Conservation (phyloP, 1,140 invertebrate species). For the Varroa destructor region DNA sequence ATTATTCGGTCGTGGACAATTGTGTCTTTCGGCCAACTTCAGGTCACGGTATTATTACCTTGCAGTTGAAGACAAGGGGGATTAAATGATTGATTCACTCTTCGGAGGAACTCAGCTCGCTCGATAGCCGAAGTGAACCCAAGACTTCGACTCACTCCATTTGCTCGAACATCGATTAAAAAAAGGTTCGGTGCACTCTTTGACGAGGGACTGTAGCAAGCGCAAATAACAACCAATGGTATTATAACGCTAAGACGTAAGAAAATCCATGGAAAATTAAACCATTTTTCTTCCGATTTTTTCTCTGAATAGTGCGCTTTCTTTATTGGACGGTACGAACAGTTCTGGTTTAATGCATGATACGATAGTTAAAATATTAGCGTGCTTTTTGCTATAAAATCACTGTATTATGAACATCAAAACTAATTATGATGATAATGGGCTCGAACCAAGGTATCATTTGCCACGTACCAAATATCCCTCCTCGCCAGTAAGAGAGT, state of each 20-base stretch:
- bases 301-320: no score
- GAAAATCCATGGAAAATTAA: no score
- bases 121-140: conserved; percentile 24
- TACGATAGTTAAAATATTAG: no score
- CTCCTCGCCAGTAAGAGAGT: conserved; percentile 22
- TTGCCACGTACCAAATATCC: conserved; percentile 9
- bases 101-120: conserved; percentile 15
- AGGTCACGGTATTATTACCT: neutral
- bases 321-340: no score
- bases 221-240: neutral
- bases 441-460: no score
- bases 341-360: no score
- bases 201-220: neutral
- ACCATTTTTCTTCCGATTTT: no score
- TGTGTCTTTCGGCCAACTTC: neutral
- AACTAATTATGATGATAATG: no score
- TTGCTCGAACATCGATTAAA: conserved; percentile 2
- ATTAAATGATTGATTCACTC: conserved; percentile 24
- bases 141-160: neutral
- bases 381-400: no score
- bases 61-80: neutral
- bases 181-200: neutral
- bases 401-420: no score
- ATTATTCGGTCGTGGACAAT: no score
- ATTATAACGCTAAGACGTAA: no score